phyloP scores from a whole-genome alignment of 2,113 vertebrate species.

The Ranitomeya imitator region DNA sequence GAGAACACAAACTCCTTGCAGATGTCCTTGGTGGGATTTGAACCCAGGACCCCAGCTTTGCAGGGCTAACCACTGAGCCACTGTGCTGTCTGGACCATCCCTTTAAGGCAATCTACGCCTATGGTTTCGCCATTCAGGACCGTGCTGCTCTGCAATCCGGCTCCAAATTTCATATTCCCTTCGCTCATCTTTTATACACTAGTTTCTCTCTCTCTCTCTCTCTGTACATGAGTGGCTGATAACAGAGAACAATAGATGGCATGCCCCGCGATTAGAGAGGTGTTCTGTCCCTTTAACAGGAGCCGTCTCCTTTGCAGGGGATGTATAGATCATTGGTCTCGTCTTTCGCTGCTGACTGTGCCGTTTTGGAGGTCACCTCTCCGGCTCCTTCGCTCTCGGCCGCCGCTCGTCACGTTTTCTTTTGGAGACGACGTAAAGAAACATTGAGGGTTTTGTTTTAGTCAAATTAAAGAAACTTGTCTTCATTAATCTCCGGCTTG shows the following conservation, averaged over 20 bases:
- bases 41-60: no score
- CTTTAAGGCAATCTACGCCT: no score
- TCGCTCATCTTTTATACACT: no score
- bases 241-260: neutral
- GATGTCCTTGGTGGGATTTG: no score
- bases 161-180: no score
- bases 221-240: neutral
- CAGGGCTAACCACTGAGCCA: no score
- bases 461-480: neutral
- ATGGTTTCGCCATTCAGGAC: no score
- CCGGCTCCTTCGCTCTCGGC: neutral
- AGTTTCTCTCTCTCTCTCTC: no score
- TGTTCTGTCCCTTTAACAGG: neutral
- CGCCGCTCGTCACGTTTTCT: neutral
- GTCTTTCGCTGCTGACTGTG: neutral
- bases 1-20: no score
- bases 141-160: no score
- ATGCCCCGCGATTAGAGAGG: neutral
- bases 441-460: neutral
- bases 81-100: no score
- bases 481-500: neutral
- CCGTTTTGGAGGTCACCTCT: conserved; percentile 13
- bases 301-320: neutral
- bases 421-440: neutral
- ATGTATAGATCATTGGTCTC: neutral